Base-by-base conservation (phyloP, 2,888 invertebrate species). In the Cactoblastis cactorum region DNA sequence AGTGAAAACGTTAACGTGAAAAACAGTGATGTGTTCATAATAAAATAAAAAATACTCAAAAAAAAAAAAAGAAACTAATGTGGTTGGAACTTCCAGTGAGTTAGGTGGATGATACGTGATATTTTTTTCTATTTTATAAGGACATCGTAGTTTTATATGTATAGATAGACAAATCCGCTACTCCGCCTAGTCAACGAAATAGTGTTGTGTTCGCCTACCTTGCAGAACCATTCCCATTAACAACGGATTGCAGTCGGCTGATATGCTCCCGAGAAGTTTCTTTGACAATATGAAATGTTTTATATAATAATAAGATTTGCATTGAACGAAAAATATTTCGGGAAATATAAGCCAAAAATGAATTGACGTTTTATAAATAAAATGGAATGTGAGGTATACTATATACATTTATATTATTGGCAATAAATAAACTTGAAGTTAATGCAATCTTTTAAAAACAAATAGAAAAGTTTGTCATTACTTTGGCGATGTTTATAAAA, bases 161-260 rank as follows among this genome's bases (percentile, higher is more conserved):
- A 56, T 67, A 67, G 67, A 34, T 61, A 59, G 55, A 54, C 52
- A 58, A 58, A 65, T 54, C 73, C 74, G 77, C 74, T 74, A 74
- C 77, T 80, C 84, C 84, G 86, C 85, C 87, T 87, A 87, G 86
- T 86, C 85, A 82, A 80, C 75, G 77, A 77, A 72, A 72, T 74
- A 72, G 73, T 78, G 77, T 77, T 67, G 65, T 62, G 53, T 58
- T 41, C 41, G 32, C 49, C 39, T 19, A 32, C 41, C 4, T 46
- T 9, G 49, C 22, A 12, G 22, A 41, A 28, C 28, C 39, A 46
- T 17, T 38, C 45, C 38, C 39, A 49, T 39, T 18, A 4, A 38
- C 22, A 11, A 46, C 48, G 22, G 37, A 9, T 15, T 35, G 14
- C 3, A 28, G 35, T 28, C 8, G 12, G 8, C n/a, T 14, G 19